Evolutionary conservation across 2,888 invertebrate species (phyloP).

Genomic region (Portevinia maculata): DNA sequence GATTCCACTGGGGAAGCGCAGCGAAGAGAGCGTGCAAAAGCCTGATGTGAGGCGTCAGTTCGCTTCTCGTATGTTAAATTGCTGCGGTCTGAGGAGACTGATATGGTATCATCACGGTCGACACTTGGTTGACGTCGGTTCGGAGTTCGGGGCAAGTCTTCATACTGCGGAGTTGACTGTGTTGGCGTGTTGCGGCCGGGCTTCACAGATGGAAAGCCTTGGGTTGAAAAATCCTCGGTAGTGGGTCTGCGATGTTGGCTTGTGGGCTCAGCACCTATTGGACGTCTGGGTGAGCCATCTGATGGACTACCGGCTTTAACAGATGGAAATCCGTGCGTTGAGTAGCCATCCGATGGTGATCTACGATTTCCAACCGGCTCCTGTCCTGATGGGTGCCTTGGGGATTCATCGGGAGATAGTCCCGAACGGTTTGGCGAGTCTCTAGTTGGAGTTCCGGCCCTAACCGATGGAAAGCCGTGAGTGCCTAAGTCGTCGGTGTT

Average conservation of each 20-base stretch:
- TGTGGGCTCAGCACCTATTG: constrained; percentile 27
- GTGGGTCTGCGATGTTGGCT: constrained; percentile 36
- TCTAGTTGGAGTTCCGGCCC: constrained; percentile 59
- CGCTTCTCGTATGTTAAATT: constrained; percentile 77
- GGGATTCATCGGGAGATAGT: constrained; percentile 26
- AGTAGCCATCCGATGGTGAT: constrained; percentile 53
- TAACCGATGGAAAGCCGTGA: constrained; percentile 75
- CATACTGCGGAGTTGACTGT: constrained; percentile 76
- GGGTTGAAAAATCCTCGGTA: constrained; percentile 76
- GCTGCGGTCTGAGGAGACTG: constrained; percentile 56
- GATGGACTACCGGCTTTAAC: constrained; percentile 51
- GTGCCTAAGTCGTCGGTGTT: constrained; percentile 58
- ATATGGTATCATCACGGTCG: constrained; percentile 59
- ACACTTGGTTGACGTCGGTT: constrained; percentile 40
- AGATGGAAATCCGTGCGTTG: constrained; percentile 72
- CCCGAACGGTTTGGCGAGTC: constrained; percentile 43
- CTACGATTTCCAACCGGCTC: constrained; percentile 38
- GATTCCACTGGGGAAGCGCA: constrained; percentile 86
- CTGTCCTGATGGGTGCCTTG: constrained; percentile 45
- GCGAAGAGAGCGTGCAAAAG: constrained; percentile 89
- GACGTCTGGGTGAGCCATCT: constrained; percentile 46
- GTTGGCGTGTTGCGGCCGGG: constrained; percentile 70
- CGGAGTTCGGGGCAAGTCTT: constrained; percentile 20
- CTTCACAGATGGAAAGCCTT: constrained; percentile 78
- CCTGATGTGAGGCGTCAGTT: constrained; percentile 88